phyloP scores from a whole-genome alignment of 2,113 vertebrate genomes.

The Tachysurus vachellii region DNA sequence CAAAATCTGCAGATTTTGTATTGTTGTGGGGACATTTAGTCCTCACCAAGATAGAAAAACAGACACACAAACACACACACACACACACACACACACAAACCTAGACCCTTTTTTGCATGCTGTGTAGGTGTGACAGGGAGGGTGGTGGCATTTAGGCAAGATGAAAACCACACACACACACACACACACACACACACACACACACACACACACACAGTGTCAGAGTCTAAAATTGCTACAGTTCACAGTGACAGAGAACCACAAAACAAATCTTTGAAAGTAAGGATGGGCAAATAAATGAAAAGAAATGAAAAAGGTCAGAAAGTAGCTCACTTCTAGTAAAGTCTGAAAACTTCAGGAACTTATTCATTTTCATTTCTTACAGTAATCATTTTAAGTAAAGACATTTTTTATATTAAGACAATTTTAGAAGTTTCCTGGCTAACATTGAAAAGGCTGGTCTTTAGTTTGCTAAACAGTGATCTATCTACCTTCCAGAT shows the following conservation, averaged over 20 bases:
- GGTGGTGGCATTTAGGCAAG: slow-evolving; percentile 37
- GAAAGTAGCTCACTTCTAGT: background rate
- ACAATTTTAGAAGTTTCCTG: background rate
- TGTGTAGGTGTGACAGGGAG: slow-evolving; percentile 12
- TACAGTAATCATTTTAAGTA: background rate
- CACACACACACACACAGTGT: background rate
- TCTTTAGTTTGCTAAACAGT: background rate
- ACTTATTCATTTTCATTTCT: background rate
- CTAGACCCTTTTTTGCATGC: background rate
- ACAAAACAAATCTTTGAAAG: slow-evolving; percentile 17
- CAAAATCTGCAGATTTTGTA: background rate
- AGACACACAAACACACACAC: background rate
- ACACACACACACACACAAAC: background rate
- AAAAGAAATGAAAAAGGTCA: background rate
- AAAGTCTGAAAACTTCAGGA: background rate
- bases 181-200: background rate
- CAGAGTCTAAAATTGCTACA: background rate
- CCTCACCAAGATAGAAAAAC: background rate
- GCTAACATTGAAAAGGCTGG: background rate
- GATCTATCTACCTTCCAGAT: background rate
- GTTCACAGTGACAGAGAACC: background rate
- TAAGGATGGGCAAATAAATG: background rate
- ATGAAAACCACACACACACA: background rate
- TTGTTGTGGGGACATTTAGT: no score
- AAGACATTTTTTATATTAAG: background rate